Percentiles rank a stretch among this genome's conserved stretches.
Conservation (phyloP, 2,888 invertebrate genomes). For the Chrysina gloriosa region DNA sequence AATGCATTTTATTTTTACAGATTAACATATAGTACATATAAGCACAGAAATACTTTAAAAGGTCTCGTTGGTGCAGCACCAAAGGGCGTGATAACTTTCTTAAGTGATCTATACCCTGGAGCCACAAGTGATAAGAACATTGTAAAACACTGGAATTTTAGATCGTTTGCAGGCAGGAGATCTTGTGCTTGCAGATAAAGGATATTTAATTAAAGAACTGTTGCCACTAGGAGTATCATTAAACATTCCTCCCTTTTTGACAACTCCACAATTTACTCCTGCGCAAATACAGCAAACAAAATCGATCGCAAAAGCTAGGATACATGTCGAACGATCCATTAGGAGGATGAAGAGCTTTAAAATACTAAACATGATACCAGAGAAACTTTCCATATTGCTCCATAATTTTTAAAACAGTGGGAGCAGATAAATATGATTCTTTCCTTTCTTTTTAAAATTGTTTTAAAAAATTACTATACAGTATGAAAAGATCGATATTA, state of each 20-base stretch:
- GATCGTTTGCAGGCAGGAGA: not conserved
- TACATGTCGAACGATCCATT: constrained; percentile 52
- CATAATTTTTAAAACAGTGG: too few species aligned
- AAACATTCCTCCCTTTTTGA: constrained; percentile 53
- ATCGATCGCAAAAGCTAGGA: constrained; percentile 49
- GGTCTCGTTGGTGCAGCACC: not conserved
- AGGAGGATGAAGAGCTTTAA: constrained; percentile 48
- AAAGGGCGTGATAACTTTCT: not conserved
- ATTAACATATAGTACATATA: not conserved
- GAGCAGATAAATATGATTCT: too few species aligned
- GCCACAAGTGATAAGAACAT: not conserved
- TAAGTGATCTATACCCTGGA: not conserved
- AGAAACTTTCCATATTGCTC: too few species aligned
- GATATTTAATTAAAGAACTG: constrained; percentile 50
- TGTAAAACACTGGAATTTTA: not conserved
- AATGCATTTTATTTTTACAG: not conserved
- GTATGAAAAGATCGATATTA: too few species aligned
- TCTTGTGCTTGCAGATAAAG: not conserved
- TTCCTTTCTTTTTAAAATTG: too few species aligned
- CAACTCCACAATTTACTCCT: constrained; percentile 47
- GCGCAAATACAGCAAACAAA: constrained; percentile 48
- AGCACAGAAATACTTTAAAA: constrained; percentile 1
- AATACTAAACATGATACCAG: not conserved
- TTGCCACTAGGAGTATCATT: constrained; percentile 49
- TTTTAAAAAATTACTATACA: too few species aligned